These are phyloP conservation scores for Odontocolon sp. DNA, from an alignment of 2,888 invertebrate species.

Conservation along the genomic window DNA sequence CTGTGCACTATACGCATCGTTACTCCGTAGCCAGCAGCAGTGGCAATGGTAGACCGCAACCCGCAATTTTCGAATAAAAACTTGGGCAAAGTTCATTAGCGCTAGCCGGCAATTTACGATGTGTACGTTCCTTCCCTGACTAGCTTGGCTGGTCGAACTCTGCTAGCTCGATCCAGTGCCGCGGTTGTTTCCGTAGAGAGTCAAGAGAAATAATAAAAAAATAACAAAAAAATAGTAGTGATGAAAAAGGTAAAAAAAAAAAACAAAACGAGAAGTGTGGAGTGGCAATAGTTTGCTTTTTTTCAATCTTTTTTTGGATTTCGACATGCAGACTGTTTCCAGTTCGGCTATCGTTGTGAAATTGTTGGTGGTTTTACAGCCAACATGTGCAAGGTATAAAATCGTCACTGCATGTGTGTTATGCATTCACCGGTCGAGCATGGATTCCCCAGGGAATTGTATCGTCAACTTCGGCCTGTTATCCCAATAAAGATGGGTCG, in stretches of 20 bases:
- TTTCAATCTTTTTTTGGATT: conserved; percentile 6
- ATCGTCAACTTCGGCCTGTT: conserved; percentile 16
- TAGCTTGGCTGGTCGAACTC: neutral
- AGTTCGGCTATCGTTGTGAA: neutral
- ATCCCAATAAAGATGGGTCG: conserved; percentile 32
- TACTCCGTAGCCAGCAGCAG: conserved; percentile 1
- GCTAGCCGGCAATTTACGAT: conserved; percentile 25
- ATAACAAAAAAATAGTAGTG: no score
- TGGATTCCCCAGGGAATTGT: conserved; percentile 26
- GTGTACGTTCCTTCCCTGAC: conserved; percentile 5
- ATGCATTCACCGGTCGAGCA: neutral
- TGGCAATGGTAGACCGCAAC: conserved; percentile 1
- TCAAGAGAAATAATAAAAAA: neutral
- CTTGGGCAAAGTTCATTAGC: conserved; percentile 42
- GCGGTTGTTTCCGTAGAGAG: no score
- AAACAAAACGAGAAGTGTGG: neutral
- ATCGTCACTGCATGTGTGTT: conserved; percentile 10
- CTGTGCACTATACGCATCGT: neutral
- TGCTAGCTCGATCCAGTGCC: neutral
- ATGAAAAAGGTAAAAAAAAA: no score
- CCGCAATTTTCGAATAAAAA: conserved; percentile 48
- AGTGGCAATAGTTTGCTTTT: neutral
- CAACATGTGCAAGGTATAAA: conserved; percentile 19
- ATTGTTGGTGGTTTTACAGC: conserved; percentile 24
- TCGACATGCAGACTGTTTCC: neutral